Conservation (phyloP, 2,888 invertebrate genomes). For the Lepidochitona cinerea region DNA sequence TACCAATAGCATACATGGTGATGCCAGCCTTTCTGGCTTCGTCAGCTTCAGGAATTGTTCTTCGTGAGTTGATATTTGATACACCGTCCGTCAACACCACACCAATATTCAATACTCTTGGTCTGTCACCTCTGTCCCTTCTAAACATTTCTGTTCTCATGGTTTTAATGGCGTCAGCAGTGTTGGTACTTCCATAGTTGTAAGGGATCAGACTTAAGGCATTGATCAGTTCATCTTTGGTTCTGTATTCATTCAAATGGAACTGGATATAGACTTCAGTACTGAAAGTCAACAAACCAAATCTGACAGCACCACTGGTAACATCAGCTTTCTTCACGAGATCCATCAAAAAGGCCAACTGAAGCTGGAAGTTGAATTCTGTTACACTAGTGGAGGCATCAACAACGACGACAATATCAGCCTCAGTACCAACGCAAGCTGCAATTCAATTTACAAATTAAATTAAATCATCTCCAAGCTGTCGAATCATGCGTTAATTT, state of each 20-base stretch:
- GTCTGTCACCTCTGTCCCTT: conserved; percentile 37
- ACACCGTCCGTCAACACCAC: conserved; percentile 49
- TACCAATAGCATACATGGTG: conserved; percentile 51
- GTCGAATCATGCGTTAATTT: no score
- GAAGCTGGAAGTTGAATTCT: conserved; percentile 55
- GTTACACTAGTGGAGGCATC: conserved; percentile 67
- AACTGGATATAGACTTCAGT: conserved; percentile 34
- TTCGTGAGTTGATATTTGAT: conserved; percentile 43
- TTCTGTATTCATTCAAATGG: conserved; percentile 32
- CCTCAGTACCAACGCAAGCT: conserved; percentile 9
- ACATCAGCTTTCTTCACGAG: conserved; percentile 35
- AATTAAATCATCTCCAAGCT: no score
- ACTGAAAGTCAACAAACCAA: conserved; percentile 44
- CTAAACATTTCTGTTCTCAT: conserved; percentile 48
- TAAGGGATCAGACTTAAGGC: conserved; percentile 31
- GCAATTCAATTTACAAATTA: no score
- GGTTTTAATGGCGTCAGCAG: conserved; percentile 37
- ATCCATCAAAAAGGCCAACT: conserved; percentile 49
- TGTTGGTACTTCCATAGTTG: conserved; percentile 42
- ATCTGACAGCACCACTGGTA: conserved; percentile 38
- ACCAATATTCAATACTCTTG: conserved; percentile 35
- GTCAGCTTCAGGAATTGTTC: conserved; percentile 39
- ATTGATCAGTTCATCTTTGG: conserved; percentile 22
- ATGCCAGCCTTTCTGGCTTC: conserved; percentile 32
- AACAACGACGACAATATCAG: conserved; percentile 63